Evolutionary conservation across 2,888 invertebrate genomes (phyloP).

Genomic region (Melipona bicolor): DNA sequence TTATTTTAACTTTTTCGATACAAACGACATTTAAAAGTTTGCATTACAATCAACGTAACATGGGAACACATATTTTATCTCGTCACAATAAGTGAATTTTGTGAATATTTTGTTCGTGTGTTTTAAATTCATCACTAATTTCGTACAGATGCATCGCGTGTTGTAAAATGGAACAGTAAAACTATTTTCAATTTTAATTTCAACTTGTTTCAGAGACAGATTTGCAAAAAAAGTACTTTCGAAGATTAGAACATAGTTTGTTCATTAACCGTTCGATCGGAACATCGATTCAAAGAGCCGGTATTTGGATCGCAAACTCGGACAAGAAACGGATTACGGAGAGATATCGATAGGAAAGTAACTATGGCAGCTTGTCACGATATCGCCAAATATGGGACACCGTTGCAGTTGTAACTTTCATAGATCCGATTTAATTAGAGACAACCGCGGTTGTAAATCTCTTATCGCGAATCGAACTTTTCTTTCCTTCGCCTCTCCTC

Average conservation of each 20-base stretch:
- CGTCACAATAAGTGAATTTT: not conserved
- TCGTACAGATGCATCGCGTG: not conserved
- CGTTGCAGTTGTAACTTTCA: slow-evolving; percentile 27
- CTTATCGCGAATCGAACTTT: not conserved
- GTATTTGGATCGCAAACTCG: not conserved
- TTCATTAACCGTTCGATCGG: not conserved
- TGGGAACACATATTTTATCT: not conserved
- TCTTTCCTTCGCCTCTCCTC: not conserved
- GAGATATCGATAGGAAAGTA: slow-evolving; percentile 45
- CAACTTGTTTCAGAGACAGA: not conserved
- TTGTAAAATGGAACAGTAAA: not conserved
- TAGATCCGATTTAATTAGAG: slow-evolving; percentile 9
- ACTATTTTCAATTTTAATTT: not conserved
- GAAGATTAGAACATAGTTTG: not conserved
- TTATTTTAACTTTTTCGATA: not conserved
- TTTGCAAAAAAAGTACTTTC: no score
- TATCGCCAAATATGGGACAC: slow-evolving; percentile 25
- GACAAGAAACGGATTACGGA: slow-evolving; percentile 12
- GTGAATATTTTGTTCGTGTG: not conserved
- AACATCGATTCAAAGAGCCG: no score
- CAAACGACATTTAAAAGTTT: no score
- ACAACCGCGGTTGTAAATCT: not conserved
- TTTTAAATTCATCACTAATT: not conserved
- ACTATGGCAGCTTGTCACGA: slow-evolving; percentile 43
- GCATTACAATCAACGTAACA: not conserved